Base-by-base conservation (phyloP, 2,113 vertebrate genomes). In the Corythaixoides concolor region DNA sequence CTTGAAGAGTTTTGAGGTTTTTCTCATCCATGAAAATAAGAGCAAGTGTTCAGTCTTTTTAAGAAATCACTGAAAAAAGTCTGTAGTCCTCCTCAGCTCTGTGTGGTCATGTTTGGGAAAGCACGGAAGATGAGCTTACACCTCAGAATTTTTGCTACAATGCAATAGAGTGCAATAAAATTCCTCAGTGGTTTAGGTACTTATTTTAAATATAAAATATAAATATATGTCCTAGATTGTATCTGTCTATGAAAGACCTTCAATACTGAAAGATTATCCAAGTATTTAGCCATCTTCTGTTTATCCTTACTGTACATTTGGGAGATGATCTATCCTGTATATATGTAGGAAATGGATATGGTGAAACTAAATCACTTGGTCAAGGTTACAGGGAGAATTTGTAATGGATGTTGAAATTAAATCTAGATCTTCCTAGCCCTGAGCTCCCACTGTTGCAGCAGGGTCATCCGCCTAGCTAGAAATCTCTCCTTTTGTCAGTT, bases 381-480 rank as follows among this genome's bases (percentile, higher is more conserved):
- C 77, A 87, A 89, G 91, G 95, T 95, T 92, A 89, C 28, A 4
- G 80, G 89, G 52, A 96, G 87, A 85, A 89, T 81, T 49, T 60
- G 80, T 60, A 64, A 86, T 86, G 83, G 79, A 89, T 92, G 82
- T 53, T 93, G 76, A 92, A 93, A 84, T 88, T 47, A 80, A 86
- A 85, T 67, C 64, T 88, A 32, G 60, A 39, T 95, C 91, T 83
- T 67, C 67, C 41, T 35, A 39, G 79, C 49, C 52, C 58, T 67
- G 43, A 89, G 88, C 37, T 84, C 75, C 56, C 81, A 53, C 82
- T 63, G 15, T 67, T 93, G 63, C 69, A 80, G 56, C 64, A 10
- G 22, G 64, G 56, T 84, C 72, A 72, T 70, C 27, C 37, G 70
- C 19, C 47, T 47, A 3, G 55, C 67, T 52, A 37, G 85, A 69